These are phyloP conservation scores for Saiga tatarica DNA, from an alignment of 2,113 vertebrate species.

Conservation along the genomic window DNA sequence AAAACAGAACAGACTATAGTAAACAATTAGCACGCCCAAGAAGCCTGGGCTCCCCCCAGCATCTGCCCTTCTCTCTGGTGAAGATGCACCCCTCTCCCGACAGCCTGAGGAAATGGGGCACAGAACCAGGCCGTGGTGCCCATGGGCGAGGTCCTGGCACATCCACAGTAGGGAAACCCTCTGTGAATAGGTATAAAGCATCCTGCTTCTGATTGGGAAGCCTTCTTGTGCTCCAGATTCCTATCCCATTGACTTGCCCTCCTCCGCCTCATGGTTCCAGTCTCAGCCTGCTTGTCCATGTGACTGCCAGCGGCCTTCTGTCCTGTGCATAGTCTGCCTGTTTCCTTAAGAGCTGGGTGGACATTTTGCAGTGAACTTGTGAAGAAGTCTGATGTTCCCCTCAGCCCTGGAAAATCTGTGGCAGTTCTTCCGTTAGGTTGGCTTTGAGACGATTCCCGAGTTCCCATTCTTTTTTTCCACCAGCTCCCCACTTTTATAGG, in stretches of 20 bases:
- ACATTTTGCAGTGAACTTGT: slow-evolving; percentile 14
- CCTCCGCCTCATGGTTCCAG: background rate
- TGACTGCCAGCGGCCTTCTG: background rate
- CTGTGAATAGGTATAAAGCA: background rate
- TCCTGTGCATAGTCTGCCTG: background rate
- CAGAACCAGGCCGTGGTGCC: background rate
- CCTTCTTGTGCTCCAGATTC: background rate
- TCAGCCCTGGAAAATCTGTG: slow-evolving; percentile 56
- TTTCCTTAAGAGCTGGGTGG: background rate
- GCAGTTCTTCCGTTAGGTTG: background rate
- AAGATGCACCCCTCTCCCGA: background rate
- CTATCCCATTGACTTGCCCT: slow-evolving; percentile 45
- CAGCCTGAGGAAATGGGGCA: background rate
- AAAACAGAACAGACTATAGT: slow-evolving; percentile 45
- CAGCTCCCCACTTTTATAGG: background rate
- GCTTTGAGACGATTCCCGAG: background rate
- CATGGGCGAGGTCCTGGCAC: background rate
- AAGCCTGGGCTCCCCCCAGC: background rate
- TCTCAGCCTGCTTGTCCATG: background rate
- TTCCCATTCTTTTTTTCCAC: slow-evolving; percentile 35
- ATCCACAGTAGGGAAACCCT: background rate
- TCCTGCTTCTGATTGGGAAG: background rate
- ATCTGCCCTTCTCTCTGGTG: background rate
- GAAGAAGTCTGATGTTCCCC: slow-evolving; percentile 19
- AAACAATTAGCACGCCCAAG: background rate